phyloP scores from a whole-genome alignment of 1,140 invertebrate genomes.

The Scaptomyza pallida region DNA sequence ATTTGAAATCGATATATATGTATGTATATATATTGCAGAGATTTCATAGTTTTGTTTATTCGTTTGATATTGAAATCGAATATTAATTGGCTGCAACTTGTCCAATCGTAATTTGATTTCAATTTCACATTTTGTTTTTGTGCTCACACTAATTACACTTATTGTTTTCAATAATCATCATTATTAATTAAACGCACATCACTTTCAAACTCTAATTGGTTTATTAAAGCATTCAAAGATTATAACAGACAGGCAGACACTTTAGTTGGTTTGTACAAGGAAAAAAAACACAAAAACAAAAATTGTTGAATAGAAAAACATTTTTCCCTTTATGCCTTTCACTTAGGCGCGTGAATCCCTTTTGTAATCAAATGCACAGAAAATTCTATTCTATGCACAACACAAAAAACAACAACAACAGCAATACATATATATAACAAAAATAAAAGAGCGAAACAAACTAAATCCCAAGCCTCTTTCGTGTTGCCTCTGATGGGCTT shows the following conservation, averaged over 20 bases:
- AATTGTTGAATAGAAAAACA: conserved; percentile 46
- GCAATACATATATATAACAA: not conserved
- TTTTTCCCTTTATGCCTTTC: conserved; percentile 58
- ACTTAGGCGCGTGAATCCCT: conserved; percentile 77
- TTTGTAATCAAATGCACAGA: conserved; percentile 80
- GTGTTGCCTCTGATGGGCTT: conserved; percentile 71
- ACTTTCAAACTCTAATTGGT: conserved; percentile 4
- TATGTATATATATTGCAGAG: not conserved
- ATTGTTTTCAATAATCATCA: conserved; percentile 18
- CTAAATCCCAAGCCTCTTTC: conserved; percentile 72
- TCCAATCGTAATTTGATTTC: conserved; percentile 16
- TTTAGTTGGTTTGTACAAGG: not conserved
- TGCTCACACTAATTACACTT: conserved; percentile 11
- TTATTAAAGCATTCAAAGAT: conserved; percentile 9
- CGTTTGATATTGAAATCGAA: conserved; percentile 18
- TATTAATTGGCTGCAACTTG: conserved; percentile 36
- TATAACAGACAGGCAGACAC: not conserved
- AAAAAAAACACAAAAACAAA: conserved; percentile 25
- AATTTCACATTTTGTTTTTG: conserved; percentile 6
- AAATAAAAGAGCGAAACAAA: conserved; percentile 30
- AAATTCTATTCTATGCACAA: conserved; percentile 68
- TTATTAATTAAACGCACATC: conserved; percentile 5
- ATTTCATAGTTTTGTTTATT: conserved; percentile 2
- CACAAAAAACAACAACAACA: conserved; percentile 36
- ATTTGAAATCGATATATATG: conserved; percentile 60